A percentile compares a stretch with the other conserved stretches of the same genome.
Conservation (phyloP, 2,113 vertebrate genomes). For the Trichechus manatus region DNA sequence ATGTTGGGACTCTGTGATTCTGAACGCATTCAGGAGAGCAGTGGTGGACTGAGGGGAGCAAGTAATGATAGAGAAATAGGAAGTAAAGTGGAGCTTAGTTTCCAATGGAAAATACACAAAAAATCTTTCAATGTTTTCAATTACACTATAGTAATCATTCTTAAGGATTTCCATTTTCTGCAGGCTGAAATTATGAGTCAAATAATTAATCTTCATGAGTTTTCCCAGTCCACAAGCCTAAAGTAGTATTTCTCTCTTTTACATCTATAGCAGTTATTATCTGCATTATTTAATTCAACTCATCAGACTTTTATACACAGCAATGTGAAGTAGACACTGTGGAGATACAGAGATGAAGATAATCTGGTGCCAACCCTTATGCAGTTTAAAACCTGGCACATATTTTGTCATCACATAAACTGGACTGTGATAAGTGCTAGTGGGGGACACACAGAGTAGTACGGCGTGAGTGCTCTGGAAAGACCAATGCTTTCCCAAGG, state of each 20-base stretch:
- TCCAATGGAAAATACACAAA: not conserved
- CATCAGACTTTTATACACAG: not conserved
- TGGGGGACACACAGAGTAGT: not conserved
- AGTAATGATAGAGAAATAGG: not conserved
- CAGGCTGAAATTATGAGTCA: conserved; percentile 27
- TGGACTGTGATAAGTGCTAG: not conserved
- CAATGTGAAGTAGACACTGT: not conserved
- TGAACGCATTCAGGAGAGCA: not conserved
- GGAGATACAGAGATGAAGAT: not conserved
- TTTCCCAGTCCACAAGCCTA: not conserved
- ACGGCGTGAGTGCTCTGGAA: not conserved
- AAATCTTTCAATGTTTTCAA: conserved; percentile 8
- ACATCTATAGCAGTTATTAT: not conserved
- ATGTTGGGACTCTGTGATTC: not conserved
- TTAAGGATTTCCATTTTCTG: conserved; percentile 34
- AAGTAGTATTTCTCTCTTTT: not conserved
- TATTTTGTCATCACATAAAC: not conserved
- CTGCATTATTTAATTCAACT: not conserved
- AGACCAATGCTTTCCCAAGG: not conserved
- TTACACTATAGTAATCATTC: not conserved
- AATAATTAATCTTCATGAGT: conserved; percentile 11
- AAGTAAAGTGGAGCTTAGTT: not conserved
- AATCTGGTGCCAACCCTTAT: not conserved
- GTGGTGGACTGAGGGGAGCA: not conserved
- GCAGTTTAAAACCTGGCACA: not conserved